Evolutionary conservation across 1,140 invertebrate species (phyloP), one percentile per base, ranked within the genome.

Genomic region (Caenorhabditis tropicalis): DNA sequence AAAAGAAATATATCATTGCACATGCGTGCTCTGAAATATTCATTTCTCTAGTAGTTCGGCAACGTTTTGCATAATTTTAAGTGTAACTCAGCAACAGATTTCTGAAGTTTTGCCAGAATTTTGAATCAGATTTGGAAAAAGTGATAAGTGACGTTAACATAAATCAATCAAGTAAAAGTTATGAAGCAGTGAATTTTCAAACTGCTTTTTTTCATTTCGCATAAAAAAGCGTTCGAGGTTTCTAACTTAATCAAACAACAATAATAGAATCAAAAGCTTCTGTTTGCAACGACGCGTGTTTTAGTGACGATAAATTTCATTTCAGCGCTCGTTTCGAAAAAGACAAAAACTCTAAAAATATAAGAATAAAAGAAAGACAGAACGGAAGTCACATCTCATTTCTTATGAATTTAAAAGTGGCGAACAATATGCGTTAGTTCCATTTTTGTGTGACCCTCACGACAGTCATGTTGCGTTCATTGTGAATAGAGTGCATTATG

Each of bases 401-500:
- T 46, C 65, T 74, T 74, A 74, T 74, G 65, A 74, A 74, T 74
- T 74, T 74, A 12, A 74, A 74, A 74, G 65, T 46, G n/a, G 2
- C n/a, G 65, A 43, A 39, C 65, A 74, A 74, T 74, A 74, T 74
- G 36, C 65, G 65, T 24, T 43, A 74, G 65, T 46, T 46, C n/a
- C 65, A 74, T 74, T 65, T 65, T n/a, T 65, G 5, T 12, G 16
- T 74, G 65, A 74, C 65, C 65, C 36, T 74, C 65, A 74, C 65
- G 65, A 43, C 7, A 24, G 53, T 56, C 53, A 56, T 74, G 65
- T 74, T 74, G 65, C 65, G 65, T 74, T 74, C 65, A 74, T 74
- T 27, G 65, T 74, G 65, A 36, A 74, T 74, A 74, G 65, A 74
- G 65, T 74, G 36, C 65, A 74, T 74, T 74, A 74, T 74, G 65